Base-by-base conservation (phyloP, 2,888 invertebrate species). In the Apamea anceps region DNA sequence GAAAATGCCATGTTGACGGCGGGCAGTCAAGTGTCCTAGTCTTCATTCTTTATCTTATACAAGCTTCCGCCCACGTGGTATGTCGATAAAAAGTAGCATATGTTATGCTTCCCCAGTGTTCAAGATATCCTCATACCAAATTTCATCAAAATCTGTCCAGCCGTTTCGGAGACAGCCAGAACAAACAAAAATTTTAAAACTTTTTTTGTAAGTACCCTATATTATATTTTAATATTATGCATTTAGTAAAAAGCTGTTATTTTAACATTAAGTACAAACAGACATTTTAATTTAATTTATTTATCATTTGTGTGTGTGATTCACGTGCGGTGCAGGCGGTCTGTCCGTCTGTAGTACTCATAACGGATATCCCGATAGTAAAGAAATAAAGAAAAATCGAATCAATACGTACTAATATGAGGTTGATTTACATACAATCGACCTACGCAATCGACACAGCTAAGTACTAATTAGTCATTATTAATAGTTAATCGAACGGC, bases 401-500 rank as follows among this genome's bases (percentile, higher is more conserved):
- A 48, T 48, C 48, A 67, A 67, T n/a, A 10, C 6, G 21, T 45
- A 21, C 12, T 48, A 45, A 68, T 21, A 28, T 28, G 28, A 70
- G 48, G 7, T 21, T 48, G 8, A 28, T 28, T 71, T 25, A 71
- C 15, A 51, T 48, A 28, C 21, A 70, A 21, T 65, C 28, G 18
- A 63, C 15, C 5, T 65, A 37, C 12, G 13, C 25, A 42, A 54
- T 63, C 45, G 8, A 45, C n/a, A 42, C 7, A 45, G n/a, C 25
- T 51, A 12, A 21, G 28, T 15, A 21, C 15, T 37, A 37, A 68
- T 45, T 48, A 76, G 32, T 57, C 21, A 60, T 60, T n/a, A 66
- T 78, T 12, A 60, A 66, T 48, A 15, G 15, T 7, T 18, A 70
- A 80, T 66, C 12, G 42, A 42, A 74, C 21, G 37, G 73, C n/a